These are phyloP conservation scores for Ancistrus triradiatus DNA, from an alignment of 2,113 vertebrate genomes.

Conservation along the genomic window DNA sequence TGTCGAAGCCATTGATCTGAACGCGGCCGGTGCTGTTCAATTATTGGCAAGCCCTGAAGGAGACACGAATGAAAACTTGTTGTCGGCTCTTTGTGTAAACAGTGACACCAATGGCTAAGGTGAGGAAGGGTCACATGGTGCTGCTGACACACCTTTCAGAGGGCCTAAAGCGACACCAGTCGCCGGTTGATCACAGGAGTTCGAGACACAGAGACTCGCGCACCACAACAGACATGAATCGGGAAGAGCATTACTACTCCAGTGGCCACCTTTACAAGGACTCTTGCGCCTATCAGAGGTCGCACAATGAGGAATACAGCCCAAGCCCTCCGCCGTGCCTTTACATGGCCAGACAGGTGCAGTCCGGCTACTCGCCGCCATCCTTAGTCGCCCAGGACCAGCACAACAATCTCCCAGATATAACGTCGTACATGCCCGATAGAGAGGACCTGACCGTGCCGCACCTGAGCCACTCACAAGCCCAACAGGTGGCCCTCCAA, in stretches of 20 bases:
- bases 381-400: slow-evolving; percentile 76
- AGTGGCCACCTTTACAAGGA: slow-evolving; percentile 88
- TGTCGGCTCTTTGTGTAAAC: slow-evolving; percentile 58
- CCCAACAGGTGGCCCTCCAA: slow-evolving; percentile 68
- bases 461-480: slow-evolving; percentile 72
- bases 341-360: slow-evolving; percentile 85
- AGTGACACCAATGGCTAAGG: slow-evolving; percentile 62
- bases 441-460: slow-evolving; percentile 78
- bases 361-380: slow-evolving; percentile 66
- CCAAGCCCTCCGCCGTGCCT: slow-evolving; percentile 86
- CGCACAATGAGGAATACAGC: slow-evolving; percentile 78
- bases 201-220: slow-evolving; percentile 43
- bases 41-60: slow-evolving; percentile 53
- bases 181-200: slow-evolving; percentile 56
- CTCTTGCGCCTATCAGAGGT: slow-evolving; percentile 83
- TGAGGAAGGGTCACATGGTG: slow-evolving; percentile 70
- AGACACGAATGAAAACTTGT: slow-evolving; percentile 53
- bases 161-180: slow-evolving; percentile 60
- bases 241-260: slow-evolving; percentile 85
- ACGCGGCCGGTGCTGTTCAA: slow-evolving; percentile 55
- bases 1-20: slow-evolving; percentile 67
- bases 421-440: slow-evolving; percentile 80
- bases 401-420: slow-evolving; percentile 74
- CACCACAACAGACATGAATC: slow-evolving; percentile 79
- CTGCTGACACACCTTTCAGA: slow-evolving; percentile 67